Evolutionary conservation across 2,113 vertebrate genomes (phyloP).

Genomic region (Anser cygnoides): DNA sequence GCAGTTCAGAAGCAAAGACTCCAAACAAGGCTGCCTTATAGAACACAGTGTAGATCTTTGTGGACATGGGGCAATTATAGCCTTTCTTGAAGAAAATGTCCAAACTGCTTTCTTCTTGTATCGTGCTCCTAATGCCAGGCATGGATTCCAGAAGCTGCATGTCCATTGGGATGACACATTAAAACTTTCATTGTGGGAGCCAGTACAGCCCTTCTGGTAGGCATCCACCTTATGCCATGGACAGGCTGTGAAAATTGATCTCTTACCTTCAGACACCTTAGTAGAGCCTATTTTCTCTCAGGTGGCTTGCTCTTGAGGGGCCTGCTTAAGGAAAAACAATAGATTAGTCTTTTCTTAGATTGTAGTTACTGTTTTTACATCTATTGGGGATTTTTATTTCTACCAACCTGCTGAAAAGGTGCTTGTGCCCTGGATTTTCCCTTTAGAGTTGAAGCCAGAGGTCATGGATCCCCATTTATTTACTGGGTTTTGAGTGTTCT

Average conservation of each 20-base stretch:
- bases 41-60: background rate
- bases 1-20: background rate
- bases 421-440: background rate
- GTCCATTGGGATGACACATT: background rate
- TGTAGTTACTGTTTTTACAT: background rate
- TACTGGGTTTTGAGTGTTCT: background rate
- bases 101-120: background rate
- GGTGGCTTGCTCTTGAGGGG: background rate
- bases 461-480: background rate
- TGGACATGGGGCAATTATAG: background rate
- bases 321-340: background rate
- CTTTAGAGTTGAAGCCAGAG: background rate
- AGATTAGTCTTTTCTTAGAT: background rate
- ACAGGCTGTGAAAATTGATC: background rate
- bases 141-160: accelerated
- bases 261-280: background rate
- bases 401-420: background rate
- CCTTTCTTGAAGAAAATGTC: background rate
- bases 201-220: background rate
- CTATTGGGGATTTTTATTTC: background rate
- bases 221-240: background rate
- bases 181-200: background rate
- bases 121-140: background rate
- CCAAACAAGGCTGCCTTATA: background rate
- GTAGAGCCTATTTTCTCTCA: background rate